A percentile compares a stretch with the other conserved stretches of the same genome.
These are phyloP conservation scores for Zingel zingel DNA, from an alignment of 2,113 vertebrate species.

Conservation along the genomic window DNA sequence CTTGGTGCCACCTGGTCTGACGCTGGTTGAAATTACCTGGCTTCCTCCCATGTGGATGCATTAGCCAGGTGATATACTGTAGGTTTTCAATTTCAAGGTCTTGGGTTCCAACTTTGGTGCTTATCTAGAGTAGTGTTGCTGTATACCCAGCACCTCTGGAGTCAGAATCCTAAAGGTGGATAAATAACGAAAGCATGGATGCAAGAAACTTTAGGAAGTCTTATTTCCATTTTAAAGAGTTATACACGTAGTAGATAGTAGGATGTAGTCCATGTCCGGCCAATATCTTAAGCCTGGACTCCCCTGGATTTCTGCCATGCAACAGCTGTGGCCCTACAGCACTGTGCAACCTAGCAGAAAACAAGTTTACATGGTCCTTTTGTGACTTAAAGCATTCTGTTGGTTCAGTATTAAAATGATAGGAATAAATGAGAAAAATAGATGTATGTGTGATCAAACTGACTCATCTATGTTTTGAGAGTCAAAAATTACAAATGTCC, in stretches of 20 bases:
- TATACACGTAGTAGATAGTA: neutral
- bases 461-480: neutral
- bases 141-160: neutral
- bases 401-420: neutral
- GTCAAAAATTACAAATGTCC: neutral
- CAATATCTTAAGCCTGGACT: slow-evolving; percentile 45
- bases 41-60: slow-evolving; percentile 2
- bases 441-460: neutral
- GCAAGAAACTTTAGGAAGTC: neutral
- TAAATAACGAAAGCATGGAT: neutral
- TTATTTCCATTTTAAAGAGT: neutral
- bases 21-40: slow-evolving; percentile 18
- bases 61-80: neutral
- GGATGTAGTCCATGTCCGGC: slow-evolving; percentile 34
- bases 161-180: neutral
- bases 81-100: slow-evolving; percentile 42
- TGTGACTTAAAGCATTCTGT: neutral
- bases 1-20: slow-evolving; percentile 16
- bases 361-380: slow-evolving; percentile 13
- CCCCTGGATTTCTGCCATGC: slow-evolving; percentile 46
- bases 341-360: slow-evolving; percentile 20
- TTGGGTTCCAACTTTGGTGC: neutral
- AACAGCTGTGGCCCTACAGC: slow-evolving; percentile 45
- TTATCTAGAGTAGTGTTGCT: neutral
- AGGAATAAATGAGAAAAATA: neutral